These are phyloP conservation scores for Diprion similis DNA, from an alignment of 1,140 invertebrate species.

Conservation along the genomic window DNA sequence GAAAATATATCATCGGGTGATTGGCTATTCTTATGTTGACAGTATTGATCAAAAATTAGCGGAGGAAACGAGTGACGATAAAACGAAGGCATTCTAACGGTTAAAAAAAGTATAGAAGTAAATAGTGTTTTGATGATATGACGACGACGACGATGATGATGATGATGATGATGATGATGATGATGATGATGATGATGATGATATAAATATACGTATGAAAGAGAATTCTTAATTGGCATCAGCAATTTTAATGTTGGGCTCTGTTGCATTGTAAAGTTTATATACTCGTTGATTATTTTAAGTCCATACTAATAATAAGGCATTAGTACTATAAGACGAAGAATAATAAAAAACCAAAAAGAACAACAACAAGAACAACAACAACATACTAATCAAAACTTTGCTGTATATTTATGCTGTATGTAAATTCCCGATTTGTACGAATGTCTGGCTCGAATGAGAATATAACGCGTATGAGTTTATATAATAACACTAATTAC, in stretches of 20 bases:
- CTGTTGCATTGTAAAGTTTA: constrained; percentile 53
- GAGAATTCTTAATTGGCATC: neutral
- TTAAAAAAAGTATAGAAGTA: neutral
- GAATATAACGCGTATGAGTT: neutral
- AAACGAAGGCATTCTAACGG: constrained; percentile 2
- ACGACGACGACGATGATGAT: neutral
- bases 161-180: neutral
- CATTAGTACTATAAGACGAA: neutral
- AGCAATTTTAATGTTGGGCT: constrained; percentile 38
- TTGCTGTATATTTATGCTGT: constrained; percentile 6
- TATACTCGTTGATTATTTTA: constrained; percentile 50
- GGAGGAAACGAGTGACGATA: neutral
- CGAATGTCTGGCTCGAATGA: constrained; percentile 19
- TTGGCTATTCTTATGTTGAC: neutral
- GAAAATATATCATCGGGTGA: no score
- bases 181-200: neutral
- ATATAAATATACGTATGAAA: neutral
- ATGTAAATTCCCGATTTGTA: constrained; percentile 11
- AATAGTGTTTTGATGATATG: no score
- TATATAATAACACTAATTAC: neutral
- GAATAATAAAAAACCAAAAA: constrained; percentile 41
- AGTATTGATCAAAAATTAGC: neutral
- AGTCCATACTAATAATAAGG: constrained; percentile 28
- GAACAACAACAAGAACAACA: constrained; percentile 29
- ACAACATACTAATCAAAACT: neutral